A percentile compares a stretch with the other conserved stretches of the same genome.
These are phyloP conservation scores for Ametastegia equiseti DNA, from an alignment of 2,888 invertebrate genomes.

Conservation along the genomic window DNA sequence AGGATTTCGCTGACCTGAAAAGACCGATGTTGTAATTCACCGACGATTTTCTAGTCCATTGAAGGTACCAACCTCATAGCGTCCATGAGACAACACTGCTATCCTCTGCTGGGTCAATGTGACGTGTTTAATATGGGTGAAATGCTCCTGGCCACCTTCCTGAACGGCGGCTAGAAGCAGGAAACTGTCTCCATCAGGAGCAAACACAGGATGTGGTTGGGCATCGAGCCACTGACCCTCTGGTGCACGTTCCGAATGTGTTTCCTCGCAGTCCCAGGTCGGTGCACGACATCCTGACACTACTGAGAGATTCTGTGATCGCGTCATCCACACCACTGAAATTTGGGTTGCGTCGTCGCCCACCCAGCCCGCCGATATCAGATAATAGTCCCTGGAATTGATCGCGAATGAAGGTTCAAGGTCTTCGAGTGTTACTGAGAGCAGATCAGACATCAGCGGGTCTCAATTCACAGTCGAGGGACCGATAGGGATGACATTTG, in stretches of 20 bases:
- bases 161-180: slow-evolving; percentile 89
- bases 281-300: slow-evolving; percentile 91
- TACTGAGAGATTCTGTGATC: slow-evolving; percentile 94
- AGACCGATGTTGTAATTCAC: background rate
- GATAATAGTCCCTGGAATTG: slow-evolving; percentile 89
- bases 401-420: no score
- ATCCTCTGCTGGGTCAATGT: slow-evolving; percentile 89
- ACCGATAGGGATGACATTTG: no score
- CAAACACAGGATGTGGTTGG: slow-evolving; percentile 90
- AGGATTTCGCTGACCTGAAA: slow-evolving; percentile 81
- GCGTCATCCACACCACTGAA: slow-evolving; percentile 94
- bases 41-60: background rate
- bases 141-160: slow-evolving; percentile 90
- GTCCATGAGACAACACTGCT: slow-evolving; percentile 90
- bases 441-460: background rate
- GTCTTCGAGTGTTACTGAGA: background rate
- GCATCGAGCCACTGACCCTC: slow-evolving; percentile 93
- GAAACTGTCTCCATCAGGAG: slow-evolving; percentile 90
- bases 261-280: slow-evolving; percentile 91
- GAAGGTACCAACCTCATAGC: slow-evolving; percentile 83
- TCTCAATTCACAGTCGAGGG: background rate
- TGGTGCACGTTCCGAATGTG: slow-evolving; percentile 89
- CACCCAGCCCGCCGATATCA: slow-evolving; percentile 95
- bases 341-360: slow-evolving; percentile 87
- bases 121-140: slow-evolving; percentile 92